Evolutionary conservation across 2,113 vertebrate species (phyloP), one percentile per base, ranked within the genome.

Genomic region (Manacus vitellinus): DNA sequence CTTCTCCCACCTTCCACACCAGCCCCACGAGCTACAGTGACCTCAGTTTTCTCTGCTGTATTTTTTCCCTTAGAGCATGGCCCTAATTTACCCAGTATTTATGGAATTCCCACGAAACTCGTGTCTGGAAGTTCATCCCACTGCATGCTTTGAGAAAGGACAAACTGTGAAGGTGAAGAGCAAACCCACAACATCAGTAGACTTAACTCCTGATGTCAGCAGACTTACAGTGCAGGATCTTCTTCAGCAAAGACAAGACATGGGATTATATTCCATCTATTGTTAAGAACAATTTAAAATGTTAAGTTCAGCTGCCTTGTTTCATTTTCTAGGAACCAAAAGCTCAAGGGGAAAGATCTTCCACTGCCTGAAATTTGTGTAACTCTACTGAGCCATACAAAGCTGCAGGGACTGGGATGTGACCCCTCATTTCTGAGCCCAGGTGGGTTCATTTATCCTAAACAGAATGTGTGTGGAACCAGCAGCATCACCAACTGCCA

Each of bases 401-500:
- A 67, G 56, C 83, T 67, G 17, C 71, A 92, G 47, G 55, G n/a
- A 8, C 46, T 39, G 77, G 77, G 80, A 18, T 4, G 1, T 1
- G n/a, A 17, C 10, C n/a, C 63, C 23, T 55, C 11, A 43, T 6
- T 33, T 11, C 25, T 3, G 9, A 49, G 39, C 33, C 49, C 56
- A 30, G 49, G 2, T 10, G 30, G 47, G 31, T 24, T 76, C 52
- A 27, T 35, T 56, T 46, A 37, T 49, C 51, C 56, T 39, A 33
- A 39, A 13, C 2, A 43, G 63, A 49, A 15, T 0, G 1, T 5
- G n/a, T 11, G 39, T 41, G 24, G 77, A 66, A 37, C 8, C 70
- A 35, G 14, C 33, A 51, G 30, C n/a, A 21, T 0, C 30, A 21
- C 0, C 37, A 39, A 20, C 13, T 4, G 4, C 15, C 73, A 65